Evolutionary conservation across 2,888 invertebrate species (phyloP), one percentile per base, ranked within the genome.

Genomic region (Gari tellinella): DNA sequence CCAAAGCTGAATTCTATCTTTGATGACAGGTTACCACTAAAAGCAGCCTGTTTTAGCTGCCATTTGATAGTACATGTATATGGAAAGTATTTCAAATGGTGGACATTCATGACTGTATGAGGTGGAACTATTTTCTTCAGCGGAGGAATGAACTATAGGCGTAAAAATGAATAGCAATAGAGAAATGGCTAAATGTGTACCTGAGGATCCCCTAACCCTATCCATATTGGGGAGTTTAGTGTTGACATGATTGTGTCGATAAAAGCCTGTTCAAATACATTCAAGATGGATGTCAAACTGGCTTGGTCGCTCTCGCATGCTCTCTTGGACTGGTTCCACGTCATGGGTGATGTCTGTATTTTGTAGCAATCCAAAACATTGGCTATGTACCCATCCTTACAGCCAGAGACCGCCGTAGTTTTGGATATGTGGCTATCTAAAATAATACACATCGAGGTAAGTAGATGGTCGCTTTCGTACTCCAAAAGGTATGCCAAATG

Each of bases 261-360:
- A 31, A 67, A 77, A 14, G 73, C 67, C 45, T 78, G 72, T 37
- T 81, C 81, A 62, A 53, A 78, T 5, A 69, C 61, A 51, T 43
- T 70, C 4, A 55, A 10, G n/a, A 82, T 53, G 5, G 82, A 79
- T 31, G 64, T 72, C 49, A 85, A 58, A 38, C 69, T 57, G 2
- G 69, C 67, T 2, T 79, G 69, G 10, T 64, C 56, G 14, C 14
- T 19, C 26, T 49, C 10, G 58, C 85, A 85, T 0, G 55, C n/a
- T 1, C 46, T 43, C 15, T 60, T 43, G 15, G 86, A 84, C 41
- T 82, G 73, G 26, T 26, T 58, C 76, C 79, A 86, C 2, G 79
- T 68, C 48, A 67, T 55, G 2, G 62, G 51, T 14, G 67, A 56
- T n/a, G 52, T 31, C 37, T 65, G 62, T 19, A 74, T 25, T 17